Evolutionary conservation across 2,113 vertebrate genomes (phyloP).

Genomic region (Trachemys scripta): DNA sequence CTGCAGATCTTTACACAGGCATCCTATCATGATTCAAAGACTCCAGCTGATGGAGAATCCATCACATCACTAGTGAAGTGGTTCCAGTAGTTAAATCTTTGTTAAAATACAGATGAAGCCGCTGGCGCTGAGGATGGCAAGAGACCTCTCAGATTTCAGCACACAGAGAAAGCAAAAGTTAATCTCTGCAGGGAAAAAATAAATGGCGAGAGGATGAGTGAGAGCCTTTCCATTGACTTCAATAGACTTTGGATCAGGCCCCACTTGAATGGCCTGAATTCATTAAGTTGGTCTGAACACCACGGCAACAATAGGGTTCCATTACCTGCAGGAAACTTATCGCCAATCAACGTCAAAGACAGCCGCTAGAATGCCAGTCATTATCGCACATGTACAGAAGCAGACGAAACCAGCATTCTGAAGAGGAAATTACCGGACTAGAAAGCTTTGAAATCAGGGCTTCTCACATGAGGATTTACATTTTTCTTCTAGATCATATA

Average conservation of each 20-base stretch:
- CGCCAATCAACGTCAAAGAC: accelerated
- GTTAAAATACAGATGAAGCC: background rate
- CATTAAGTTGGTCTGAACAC: accelerated
- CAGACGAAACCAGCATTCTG: background rate
- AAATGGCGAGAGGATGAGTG: accelerated
- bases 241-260: background rate
- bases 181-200: background rate
- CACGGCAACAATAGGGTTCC: background rate
- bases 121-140: accelerated
- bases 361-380: background rate
- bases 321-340: background rate
- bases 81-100: accelerated
- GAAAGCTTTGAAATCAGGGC: background rate
- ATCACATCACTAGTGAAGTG: background rate
- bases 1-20: background rate
- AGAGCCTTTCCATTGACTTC: background rate
- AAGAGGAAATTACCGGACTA: background rate
- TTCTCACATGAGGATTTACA: background rate
- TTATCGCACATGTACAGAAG: background rate
- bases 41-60: background rate
- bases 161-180: background rate
- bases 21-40: background rate
- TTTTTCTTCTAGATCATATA: background rate
- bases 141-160: background rate
- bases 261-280: background rate